Base-by-base conservation (phyloP, 2,888 invertebrate genomes). In the Fragum fragum region DNA sequence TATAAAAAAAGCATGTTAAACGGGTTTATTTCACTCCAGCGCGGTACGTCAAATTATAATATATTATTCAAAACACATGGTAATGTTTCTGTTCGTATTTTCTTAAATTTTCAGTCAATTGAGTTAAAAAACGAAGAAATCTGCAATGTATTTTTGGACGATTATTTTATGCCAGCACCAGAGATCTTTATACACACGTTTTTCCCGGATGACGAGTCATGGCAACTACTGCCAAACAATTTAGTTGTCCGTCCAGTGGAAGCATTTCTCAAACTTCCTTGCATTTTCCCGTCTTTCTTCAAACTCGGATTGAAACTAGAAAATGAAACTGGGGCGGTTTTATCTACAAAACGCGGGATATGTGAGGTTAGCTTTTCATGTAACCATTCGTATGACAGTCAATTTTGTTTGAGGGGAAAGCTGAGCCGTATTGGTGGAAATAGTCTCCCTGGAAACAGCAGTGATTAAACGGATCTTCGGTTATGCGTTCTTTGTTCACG, bases 151-250 rank as follows among this genome's bases (percentile, higher is more conserved):
- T 39, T 83, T 7, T 73, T 79, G 29, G 84, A 84, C 21, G 84
- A 84, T 55, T 84, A 55, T 47, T 84, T 84, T 47, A 84, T 84
- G 84, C 84, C 84, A 47, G 52, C 78, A 18, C 84, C 84, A 21
- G 84, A 81, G 32, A 66, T 76, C 11, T 79, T 76, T 29, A 59
- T 79, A 14, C 66, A 79, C 39, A 79, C 71, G 1, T 73, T 63
- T 55, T 84, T 39, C 42, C 70, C 84, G n/a, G 81, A 81, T 16
- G 76, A 81, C 36, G 36, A 57, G 26, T 71, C 71, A 39, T 84
- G 84, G 84, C 73, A 81, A 32, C 70, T 84, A 1, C 36, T 84
- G 14, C 63, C 63, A 16, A 42, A 52, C 6, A 76, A 84, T 23
- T 53, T 42, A 16, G 73, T 70, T 3, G 52, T 84, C 21, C 9